Evolutionary conservation across 2,888 invertebrate species (phyloP).

Genomic region (Octodonta nipae): DNA sequence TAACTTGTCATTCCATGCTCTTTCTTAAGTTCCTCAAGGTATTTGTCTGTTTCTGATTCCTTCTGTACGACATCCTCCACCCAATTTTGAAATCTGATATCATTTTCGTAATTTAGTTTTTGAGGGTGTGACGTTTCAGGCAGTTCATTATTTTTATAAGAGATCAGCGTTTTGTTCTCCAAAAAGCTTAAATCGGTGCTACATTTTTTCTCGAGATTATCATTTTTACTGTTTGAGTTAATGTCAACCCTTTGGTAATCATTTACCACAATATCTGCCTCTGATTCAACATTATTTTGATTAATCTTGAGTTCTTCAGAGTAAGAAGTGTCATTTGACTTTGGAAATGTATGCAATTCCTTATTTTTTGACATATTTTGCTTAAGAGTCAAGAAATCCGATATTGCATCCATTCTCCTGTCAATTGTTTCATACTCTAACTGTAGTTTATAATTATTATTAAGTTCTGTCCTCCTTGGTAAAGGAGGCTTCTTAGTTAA

Average conservation of each 20-base stretch:
- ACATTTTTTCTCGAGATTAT: too few species aligned
- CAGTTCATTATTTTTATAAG: conserved; percentile 1
- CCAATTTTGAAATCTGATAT: conserved; percentile 10
- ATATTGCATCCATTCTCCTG: conserved; percentile 17
- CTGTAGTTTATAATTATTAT: conserved; percentile 4
- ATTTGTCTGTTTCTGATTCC: conserved; percentile 20
- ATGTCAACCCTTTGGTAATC: too few species aligned
- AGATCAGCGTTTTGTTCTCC: conserved; percentile 2
- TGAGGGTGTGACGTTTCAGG: too few species aligned
- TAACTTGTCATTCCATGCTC: conserved; percentile 8
- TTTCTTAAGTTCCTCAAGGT: conserved; percentile 15
- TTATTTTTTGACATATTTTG: conserved; percentile 8
- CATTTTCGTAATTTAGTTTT: conserved; percentile 3
- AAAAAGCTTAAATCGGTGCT: neutral
- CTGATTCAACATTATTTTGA: too few species aligned
- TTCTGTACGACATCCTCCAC: conserved; percentile 11
- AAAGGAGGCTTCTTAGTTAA: conserved; percentile 31
- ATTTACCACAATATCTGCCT: too few species aligned
- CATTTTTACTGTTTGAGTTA: too few species aligned
- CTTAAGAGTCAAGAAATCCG: conserved; percentile 22
- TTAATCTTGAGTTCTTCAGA: too few species aligned
- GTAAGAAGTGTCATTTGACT: too few species aligned
- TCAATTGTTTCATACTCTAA: conserved; percentile 3
- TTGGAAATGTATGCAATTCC: too few species aligned
- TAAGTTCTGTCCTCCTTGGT: conserved; percentile 23